Percentiles rank a stretch among this genome's conserved stretches.
These are phyloP conservation scores for Hafferia zeledoni DNA, from an alignment of 2,797 vertebrate species.

Conservation along the genomic window DNA sequence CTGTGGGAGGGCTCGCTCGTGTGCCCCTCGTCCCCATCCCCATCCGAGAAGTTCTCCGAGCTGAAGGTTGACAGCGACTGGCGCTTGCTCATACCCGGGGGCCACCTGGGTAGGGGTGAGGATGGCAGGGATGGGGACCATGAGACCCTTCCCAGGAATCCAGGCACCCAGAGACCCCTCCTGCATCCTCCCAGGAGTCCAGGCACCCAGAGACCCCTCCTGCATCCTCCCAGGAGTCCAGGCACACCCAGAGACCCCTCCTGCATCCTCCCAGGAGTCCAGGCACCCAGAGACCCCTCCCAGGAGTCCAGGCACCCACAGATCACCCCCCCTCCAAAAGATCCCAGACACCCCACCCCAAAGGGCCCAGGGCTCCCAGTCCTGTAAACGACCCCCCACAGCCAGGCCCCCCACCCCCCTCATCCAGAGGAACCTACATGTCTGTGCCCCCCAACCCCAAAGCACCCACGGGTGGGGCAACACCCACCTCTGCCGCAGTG, in stretches of 20 bases:
- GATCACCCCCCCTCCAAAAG: no score
- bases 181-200: no score
- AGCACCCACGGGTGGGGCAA: neutral
- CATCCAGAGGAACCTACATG: neutral
- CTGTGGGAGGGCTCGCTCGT: constrained; percentile 95
- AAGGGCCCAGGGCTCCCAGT: neutral
- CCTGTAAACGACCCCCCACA: neutral
- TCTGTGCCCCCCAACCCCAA: neutral
- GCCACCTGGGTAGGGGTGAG: constrained; percentile 76
- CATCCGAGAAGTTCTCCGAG: constrained; percentile 93
- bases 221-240: neutral
- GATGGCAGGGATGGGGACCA: neutral
- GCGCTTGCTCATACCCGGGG: constrained; percentile 88
- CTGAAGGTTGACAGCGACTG: constrained; percentile 95
- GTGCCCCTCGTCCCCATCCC: constrained; percentile 89
- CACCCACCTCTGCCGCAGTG: constrained; percentile 87
- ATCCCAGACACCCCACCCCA: neutral
- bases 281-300: no score
- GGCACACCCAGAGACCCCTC: no score
- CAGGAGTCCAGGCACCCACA: neutral
- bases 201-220: neutral
- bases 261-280: neutral
- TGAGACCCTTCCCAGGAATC: no score
- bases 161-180: no score
- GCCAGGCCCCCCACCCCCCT: no score